Conservation (phyloP, 2,113 vertebrate genomes). For the Cacatua alba region DNA sequence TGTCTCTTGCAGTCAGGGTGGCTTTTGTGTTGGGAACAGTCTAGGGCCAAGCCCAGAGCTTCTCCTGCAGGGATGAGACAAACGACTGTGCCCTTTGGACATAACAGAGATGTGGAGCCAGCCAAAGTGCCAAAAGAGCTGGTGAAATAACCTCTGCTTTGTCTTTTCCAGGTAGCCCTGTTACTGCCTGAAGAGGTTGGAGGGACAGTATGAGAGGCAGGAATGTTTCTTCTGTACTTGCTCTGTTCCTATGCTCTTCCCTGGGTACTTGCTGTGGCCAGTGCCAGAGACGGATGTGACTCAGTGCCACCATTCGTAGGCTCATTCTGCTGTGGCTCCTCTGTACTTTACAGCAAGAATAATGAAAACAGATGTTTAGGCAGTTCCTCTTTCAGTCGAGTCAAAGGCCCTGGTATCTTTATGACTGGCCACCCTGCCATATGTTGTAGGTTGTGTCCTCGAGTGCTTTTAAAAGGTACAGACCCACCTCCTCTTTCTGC, state of each 20-base stretch:
- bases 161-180: not conserved
- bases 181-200: not conserved
- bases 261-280: not conserved
- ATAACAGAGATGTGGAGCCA: not conserved
- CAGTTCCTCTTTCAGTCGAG: not conserved
- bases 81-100: accelerated
- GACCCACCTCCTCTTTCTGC: not conserved
- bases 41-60: not conserved
- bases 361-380: not conserved
- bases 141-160: not conserved
- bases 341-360: not conserved
- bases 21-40: not conserved
- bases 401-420: not conserved
- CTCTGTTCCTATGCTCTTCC: not conserved
- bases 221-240: not conserved
- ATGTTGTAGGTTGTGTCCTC: not conserved
- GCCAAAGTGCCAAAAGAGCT: not conserved
- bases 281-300: not conserved
- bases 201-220: not conserved
- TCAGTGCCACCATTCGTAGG: not conserved
- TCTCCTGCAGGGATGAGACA: not conserved
- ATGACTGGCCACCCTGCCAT: not conserved
- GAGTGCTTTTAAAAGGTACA: not conserved
- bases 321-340: not conserved
- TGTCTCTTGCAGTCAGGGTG: not conserved